Conservation (phyloP, 2,888 invertebrate genomes). For the Dascillus cervinus region DNA sequence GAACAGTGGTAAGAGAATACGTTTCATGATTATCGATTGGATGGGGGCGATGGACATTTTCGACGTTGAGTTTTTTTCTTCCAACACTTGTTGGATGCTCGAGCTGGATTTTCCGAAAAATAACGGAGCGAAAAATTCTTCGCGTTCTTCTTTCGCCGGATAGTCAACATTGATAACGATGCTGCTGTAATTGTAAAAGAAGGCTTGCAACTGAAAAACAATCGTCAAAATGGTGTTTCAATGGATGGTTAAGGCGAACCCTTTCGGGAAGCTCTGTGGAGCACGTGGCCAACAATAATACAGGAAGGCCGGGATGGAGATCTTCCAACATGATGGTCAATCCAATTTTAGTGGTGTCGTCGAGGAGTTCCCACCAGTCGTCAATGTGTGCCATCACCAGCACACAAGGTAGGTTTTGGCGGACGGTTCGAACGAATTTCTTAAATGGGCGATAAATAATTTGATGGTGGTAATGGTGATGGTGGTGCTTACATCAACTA, state of each 20-base stretch:
- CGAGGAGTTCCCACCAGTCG: constrained; percentile 37
- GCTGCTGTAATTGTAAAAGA: constrained; percentile 33
- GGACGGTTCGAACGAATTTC: constrained; percentile 24
- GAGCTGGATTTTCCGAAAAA: constrained; percentile 27
- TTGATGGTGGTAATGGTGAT: not conserved
- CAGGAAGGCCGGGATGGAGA: constrained; percentile 35
- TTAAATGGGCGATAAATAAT: constrained; percentile 16
- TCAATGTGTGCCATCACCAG: constrained; percentile 34
- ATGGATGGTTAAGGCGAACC: too few species aligned
- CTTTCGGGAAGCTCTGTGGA: constrained; percentile 30
- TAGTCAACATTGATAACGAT: constrained; percentile 32
- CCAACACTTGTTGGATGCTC: too few species aligned
- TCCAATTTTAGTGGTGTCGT: constrained; percentile 29
- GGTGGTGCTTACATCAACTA: constrained; percentile 20
- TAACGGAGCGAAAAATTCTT: constrained; percentile 33
- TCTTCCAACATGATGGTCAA: constrained; percentile 34
- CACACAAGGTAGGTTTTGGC: constrained; percentile 33
- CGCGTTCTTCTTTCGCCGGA: constrained; percentile 32
- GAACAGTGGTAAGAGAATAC: too few species aligned
- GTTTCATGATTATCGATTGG: too few species aligned
- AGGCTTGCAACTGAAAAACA: constrained; percentile 29
- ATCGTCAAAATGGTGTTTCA: too few species aligned
- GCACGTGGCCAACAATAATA: constrained; percentile 36
- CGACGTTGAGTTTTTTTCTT: too few species aligned
- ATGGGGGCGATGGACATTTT: too few species aligned